Conservation (phyloP, 2,888 invertebrate species). For the Ennomos fuscantarius region DNA sequence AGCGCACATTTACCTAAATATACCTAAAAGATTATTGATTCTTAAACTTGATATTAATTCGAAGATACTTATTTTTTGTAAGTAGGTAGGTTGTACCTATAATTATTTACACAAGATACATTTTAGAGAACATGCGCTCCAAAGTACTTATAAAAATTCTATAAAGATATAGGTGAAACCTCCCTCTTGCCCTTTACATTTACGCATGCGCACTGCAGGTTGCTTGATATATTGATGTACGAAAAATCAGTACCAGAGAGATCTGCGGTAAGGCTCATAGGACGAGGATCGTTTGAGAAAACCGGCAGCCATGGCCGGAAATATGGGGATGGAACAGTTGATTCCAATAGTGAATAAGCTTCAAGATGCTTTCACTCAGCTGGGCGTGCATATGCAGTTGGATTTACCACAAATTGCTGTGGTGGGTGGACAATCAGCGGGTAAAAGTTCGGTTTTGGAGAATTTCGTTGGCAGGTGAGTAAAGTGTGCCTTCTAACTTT, state of each 20-base stretch:
- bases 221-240: constrained; percentile 76
- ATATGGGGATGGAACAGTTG: constrained; percentile 97
- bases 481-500: not conserved
- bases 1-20: no score
- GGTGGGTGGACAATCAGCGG: constrained; percentile 99
- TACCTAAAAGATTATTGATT: no score
- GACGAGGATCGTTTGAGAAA: constrained; percentile 69
- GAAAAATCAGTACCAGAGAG: constrained; percentile 76
- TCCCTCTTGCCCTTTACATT: constrained; percentile 43
- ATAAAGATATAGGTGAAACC: constrained; percentile 17
- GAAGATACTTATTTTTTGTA: no score
- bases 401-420: constrained; percentile 99
- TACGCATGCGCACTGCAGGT: constrained; percentile 69
- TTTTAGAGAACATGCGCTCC: not conserved
- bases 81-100: no score
- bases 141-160: constrained; percentile 22
- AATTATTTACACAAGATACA: not conserved
- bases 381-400: constrained; percentile 98
- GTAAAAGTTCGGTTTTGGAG: constrained; percentile 99
- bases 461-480: constrained; percentile 99
- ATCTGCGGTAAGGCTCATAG: constrained; percentile 79
- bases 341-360: constrained; percentile 99
- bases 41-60: no score
- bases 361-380: constrained; percentile 99
- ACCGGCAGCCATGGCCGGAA: constrained; percentile 87